Evolutionary conservation across 2,888 invertebrate species (phyloP).

Genomic region (Troides aeacus): DNA sequence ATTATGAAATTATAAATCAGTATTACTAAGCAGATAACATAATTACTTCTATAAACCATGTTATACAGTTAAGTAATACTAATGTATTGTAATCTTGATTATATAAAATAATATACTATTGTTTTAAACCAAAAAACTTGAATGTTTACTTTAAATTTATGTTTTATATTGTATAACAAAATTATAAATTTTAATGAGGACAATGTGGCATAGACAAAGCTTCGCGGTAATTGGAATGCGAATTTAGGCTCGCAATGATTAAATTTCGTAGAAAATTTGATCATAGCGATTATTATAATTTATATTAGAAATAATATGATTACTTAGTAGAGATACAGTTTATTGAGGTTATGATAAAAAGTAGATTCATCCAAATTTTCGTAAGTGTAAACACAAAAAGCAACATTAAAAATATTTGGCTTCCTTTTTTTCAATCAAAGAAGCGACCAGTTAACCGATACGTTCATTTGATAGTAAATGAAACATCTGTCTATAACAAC

Average conservation of each 20-base stretch:
- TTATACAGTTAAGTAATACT: too few species aligned
- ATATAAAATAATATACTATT: neutral
- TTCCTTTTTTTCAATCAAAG: too few species aligned
- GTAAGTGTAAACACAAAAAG: too few species aligned
- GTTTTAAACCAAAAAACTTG: too few species aligned
- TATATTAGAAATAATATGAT: neutral
- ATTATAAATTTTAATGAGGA: conserved; percentile 9
- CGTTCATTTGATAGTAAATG: too few species aligned
- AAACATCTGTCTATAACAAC: too few species aligned
- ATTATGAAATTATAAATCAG: neutral
- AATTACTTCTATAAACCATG: too few species aligned
- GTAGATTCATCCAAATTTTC: too few species aligned
- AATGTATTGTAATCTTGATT: neutral
- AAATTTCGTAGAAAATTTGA: neutral
- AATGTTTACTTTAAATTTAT: neutral
- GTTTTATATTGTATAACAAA: neutral
- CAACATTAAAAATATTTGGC: too few species aligned
- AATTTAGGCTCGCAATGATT: conserved; percentile 2
- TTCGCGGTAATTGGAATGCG: neutral
- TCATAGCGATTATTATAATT: neutral
- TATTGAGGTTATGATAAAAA: too few species aligned
- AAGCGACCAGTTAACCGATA: too few species aligned
- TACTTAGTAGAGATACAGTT: neutral
- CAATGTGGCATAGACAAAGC: neutral
- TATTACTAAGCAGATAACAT: too few species aligned